Base-by-base conservation (phyloP, 2,797 vertebrate species). In the Oryzias sinensis region DNA sequence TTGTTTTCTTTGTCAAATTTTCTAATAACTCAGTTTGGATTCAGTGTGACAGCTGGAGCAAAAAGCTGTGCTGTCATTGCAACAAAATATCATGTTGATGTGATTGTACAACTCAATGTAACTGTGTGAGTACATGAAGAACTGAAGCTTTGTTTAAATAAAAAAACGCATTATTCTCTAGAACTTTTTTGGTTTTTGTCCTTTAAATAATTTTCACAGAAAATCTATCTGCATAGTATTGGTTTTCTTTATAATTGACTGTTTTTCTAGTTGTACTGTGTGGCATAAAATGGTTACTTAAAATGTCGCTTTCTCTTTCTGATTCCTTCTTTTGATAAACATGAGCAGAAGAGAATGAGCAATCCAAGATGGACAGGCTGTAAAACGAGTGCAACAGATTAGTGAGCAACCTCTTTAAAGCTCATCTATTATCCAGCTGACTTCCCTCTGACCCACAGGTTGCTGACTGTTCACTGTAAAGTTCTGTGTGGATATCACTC, bases 361-460 rank as follows among this genome's bases (percentile, higher is more conserved):
- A 64, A 60, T 18, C 29, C 15, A 18, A 44, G 7, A 53, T 62
- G 57, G 67, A 61, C 48, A 51, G 51, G 46, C 64, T 60, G 66
- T 60, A 69, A 74, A 65, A 40, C 17, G 61, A 83, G 68, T 60
- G 57, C 70, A 62, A 52, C 51, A 73, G 53, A 80, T 86, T 82
- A 86, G 65, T 75, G 55, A 25, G 48, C 68, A 53, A 72, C 65
- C 58, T 70, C 71, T 67, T 62, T 68, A 63, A 57, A 41, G 49
- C 75, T 89, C 84, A 89, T 91, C 81, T 70, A 86, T 90, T 86
- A 90, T 90, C 83, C 66, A 88, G 49, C 68, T 81, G 83, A 75
- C 83, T 78, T 76, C 67, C 64, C 46, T 16, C 53, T 81, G 84
- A 89, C 88, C 89, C 69, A 64, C 1, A 17, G 24, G 14, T 72